Conservation (phyloP, 1,140 invertebrate species). For the Zaprionus gabonicus region DNA sequence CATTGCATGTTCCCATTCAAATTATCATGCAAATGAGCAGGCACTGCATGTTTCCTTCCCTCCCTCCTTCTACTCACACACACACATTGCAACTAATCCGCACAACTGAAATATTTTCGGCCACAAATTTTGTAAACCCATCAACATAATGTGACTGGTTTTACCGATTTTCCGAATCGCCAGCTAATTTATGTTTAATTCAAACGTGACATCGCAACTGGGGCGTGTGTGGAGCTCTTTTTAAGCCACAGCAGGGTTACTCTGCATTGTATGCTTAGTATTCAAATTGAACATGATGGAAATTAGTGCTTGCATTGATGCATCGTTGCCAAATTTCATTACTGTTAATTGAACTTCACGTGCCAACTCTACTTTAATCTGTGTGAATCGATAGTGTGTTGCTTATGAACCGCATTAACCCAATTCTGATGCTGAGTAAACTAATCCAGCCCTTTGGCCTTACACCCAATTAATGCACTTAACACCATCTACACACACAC, state of each 20-base stretch:
- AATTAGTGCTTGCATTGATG: neutral
- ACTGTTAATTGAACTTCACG: neutral
- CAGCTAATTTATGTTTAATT: conserved; percentile 53
- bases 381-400: neutral
- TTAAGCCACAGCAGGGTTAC: neutral
- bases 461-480: conserved; percentile 66
- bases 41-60: neutral
- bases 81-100: conserved; percentile 10
- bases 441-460: conserved; percentile 2
- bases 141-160: conserved; percentile 63
- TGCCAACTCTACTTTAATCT: neutral
- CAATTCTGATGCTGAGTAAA: neutral
- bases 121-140: conserved; percentile 61
- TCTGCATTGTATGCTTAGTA: too few species aligned
- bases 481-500: conserved; percentile 25
- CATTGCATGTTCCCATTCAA: conserved; percentile 14
- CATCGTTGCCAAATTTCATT: neutral
- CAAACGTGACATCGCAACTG: neutral
- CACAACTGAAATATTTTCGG: conserved; percentile 37
- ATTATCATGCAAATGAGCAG: conserved; percentile 44
- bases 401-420: neutral
- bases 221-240: neutral
- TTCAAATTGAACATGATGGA: too few species aligned
- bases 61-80: neutral
- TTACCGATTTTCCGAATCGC: conserved; percentile 34